Conservation (phyloP, 2,888 invertebrate genomes). For the Nebria brevicollis region DNA sequence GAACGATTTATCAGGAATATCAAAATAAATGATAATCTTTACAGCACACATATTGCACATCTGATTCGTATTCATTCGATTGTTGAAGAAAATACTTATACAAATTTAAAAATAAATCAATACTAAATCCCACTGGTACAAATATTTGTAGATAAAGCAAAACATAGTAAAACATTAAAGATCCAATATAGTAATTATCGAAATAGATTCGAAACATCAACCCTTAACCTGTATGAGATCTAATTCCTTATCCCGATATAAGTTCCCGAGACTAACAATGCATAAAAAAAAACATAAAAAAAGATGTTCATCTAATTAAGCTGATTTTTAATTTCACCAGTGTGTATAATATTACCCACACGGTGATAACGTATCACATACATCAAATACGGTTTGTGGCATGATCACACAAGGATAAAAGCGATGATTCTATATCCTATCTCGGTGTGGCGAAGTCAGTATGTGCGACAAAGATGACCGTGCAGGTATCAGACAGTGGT, state of each 20-base stretch:
- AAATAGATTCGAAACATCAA: not conserved
- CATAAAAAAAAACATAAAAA: not conserved
- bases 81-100: too few species aligned
- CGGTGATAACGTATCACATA: conserved; percentile 13
- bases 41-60: conserved; percentile 6
- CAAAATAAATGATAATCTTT: conserved; percentile 31
- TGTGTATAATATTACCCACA: conserved; percentile 13
- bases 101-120: too few species aligned
- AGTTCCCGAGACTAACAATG: not conserved
- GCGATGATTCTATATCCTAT: conserved; percentile 8
- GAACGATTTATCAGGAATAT: conserved; percentile 32
- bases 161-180: too few species aligned
- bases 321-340: not conserved
- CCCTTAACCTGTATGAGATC: not conserved
- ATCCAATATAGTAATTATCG: too few species aligned
- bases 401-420: conserved; percentile 14
- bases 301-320: not conserved
- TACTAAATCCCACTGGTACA: too few species aligned
- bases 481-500: conserved; percentile 9
- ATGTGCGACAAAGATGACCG: conserved; percentile 10
- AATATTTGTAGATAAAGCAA: too few species aligned
- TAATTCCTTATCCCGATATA: not conserved
- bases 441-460: conserved; percentile 4
- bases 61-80: not conserved
- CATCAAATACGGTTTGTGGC: conserved; percentile 14